Evolutionary conservation across 2,113 vertebrate genomes (phyloP).

Genomic region (Todiramphus saurophagus): DNA sequence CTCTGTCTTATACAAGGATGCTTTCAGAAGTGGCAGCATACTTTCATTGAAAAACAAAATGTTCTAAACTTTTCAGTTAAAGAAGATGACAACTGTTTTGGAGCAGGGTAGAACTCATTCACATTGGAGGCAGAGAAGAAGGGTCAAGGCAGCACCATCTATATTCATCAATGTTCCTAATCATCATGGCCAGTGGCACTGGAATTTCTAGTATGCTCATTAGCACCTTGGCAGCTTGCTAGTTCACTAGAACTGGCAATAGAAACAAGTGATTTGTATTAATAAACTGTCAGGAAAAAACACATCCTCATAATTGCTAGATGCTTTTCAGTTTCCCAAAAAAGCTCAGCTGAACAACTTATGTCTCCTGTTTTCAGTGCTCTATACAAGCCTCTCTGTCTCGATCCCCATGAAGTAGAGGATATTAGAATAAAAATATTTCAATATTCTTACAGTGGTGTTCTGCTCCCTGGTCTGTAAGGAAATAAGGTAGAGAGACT

Average conservation of each 20-base stretch:
- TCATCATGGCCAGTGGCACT: neutral
- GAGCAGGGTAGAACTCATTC: neutral
- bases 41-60: neutral
- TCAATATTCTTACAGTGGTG: neutral
- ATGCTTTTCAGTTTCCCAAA: neutral
- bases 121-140: neutral
- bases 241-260: constrained; percentile 2
- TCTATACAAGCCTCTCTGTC: neutral
- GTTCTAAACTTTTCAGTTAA: neutral
- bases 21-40: neutral
- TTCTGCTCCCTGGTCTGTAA: neutral
- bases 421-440: neutral
- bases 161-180: constrained; percentile 1
- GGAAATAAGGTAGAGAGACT: neutral
- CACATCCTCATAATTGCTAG: neutral
- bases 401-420: neutral
- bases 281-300: neutral
- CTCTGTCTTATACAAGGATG: neutral
- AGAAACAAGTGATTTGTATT: constrained; percentile 33
- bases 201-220: neutral
- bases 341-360: neutral
- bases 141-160: neutral
- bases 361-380: neutral
- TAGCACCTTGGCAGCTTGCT: constrained; percentile 35
- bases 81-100: neutral